Percentiles rank a stretch among this genome's conserved stretches.
These are phyloP conservation scores for Phengaris alcon DNA, from an alignment of 2,888 invertebrate genomes.

Conservation along the genomic window DNA sequence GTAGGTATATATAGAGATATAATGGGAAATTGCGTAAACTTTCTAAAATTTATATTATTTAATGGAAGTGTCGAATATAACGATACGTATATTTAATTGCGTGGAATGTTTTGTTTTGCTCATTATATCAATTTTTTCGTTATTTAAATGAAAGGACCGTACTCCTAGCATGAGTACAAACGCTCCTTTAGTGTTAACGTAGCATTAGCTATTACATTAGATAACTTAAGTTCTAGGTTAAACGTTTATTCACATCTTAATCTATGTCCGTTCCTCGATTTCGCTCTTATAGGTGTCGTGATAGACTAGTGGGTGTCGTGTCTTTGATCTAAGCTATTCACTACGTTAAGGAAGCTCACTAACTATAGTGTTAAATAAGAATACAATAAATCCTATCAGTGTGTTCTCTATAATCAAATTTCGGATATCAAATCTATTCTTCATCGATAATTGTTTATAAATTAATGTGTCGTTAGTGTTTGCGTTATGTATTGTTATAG, in stretches of 20 bases:
- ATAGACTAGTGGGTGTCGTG: slow-evolving; percentile 76
- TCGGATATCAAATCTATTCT: slow-evolving; percentile 47
- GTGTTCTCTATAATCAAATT: slow-evolving; percentile 58
- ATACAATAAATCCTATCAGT: slow-evolving; percentile 47
- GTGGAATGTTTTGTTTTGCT: slow-evolving; percentile 27
- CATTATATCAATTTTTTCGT: slow-evolving; percentile 21
- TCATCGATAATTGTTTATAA: slow-evolving; percentile 41
- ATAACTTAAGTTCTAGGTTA: slow-evolving; percentile 59
- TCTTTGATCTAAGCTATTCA: slow-evolving; percentile 56
- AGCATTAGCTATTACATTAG: slow-evolving; percentile 54
- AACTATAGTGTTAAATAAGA: slow-evolving; percentile 51
- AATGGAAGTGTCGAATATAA: slow-evolving; percentile 23
- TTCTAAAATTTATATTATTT: slow-evolving; percentile 28
- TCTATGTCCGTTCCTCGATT: slow-evolving; percentile 77
- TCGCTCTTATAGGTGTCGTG: slow-evolving; percentile 77
- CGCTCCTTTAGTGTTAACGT: slow-evolving; percentile 46
- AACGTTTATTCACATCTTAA: slow-evolving; percentile 57
- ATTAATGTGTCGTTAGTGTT: slow-evolving; percentile 33
- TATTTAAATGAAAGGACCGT: slow-evolving; percentile 19
- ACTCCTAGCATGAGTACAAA: slow-evolving; percentile 34
- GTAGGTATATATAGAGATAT: slow-evolving; percentile 26
- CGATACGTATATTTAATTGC: slow-evolving; percentile 27
- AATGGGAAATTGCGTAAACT: slow-evolving; percentile 26
- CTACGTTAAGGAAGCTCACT: slow-evolving; percentile 67
- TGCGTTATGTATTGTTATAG: slow-evolving; percentile 38